Conservation (phyloP, 1,140 invertebrate species). For the Lethocerus indicus region DNA sequence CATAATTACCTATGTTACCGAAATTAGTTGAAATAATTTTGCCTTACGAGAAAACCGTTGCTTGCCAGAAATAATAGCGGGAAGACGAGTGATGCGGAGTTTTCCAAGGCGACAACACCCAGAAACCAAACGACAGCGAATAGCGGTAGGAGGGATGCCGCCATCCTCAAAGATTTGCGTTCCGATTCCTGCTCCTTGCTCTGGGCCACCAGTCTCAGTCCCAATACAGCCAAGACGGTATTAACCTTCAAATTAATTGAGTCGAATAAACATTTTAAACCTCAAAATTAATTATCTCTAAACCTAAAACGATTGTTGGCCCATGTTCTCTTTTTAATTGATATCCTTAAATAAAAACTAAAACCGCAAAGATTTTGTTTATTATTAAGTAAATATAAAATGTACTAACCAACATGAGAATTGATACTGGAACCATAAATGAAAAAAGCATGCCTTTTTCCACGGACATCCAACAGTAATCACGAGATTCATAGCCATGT, state of each 20-base stretch:
- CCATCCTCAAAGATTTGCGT: slow-evolving; percentile 31
- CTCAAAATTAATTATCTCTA: too few relatives aligned
- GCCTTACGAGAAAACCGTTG: slow-evolving; percentile 17
- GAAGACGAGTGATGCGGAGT: slow-evolving; percentile 21
- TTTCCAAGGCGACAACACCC: slow-evolving; percentile 50
- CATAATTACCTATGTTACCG: too few relatives aligned
- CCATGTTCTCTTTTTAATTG: too few relatives aligned
- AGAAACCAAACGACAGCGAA: slow-evolving; percentile 49
- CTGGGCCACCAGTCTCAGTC: slow-evolving; percentile 20
- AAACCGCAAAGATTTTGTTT: too few relatives aligned
- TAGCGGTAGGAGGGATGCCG: slow-evolving; percentile 36
- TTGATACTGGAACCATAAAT: slow-evolving; percentile 46
- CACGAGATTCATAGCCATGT: slow-evolving; percentile 45
- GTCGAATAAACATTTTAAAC: slow-evolving; percentile 9
- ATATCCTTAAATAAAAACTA: too few relatives aligned
- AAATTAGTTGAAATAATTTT: too few relatives aligned
- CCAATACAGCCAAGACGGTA: slow-evolving; percentile 24
- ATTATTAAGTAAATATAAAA: slow-evolving; percentile 24
- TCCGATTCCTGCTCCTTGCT: slow-evolving; percentile 25
- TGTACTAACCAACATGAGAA: slow-evolving; percentile 38
- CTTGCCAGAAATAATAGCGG: slow-evolving; percentile 17
- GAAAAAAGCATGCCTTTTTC: slow-evolving; percentile 52
- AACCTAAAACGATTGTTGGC: too few relatives aligned
- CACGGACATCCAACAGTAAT: slow-evolving; percentile 55
- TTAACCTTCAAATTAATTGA: slow-evolving; percentile 28